Evolutionary conservation across 1,140 invertebrate genomes (phyloP).

Genomic region (Bradynema listronoti): DNA sequence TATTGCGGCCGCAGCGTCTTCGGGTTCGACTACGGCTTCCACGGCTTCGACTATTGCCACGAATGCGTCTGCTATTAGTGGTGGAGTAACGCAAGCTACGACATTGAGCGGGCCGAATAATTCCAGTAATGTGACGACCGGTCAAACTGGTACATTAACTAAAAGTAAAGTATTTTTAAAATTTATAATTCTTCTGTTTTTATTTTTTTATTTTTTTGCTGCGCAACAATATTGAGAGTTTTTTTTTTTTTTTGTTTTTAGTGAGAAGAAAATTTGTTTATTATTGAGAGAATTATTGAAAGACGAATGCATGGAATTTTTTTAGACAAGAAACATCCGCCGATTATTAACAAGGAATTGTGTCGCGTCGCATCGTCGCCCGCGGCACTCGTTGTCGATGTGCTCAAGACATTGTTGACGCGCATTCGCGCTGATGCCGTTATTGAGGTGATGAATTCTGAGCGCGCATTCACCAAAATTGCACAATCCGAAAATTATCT

Average conservation of each 20-base stretch:
- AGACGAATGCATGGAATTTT: constrained; percentile 7
- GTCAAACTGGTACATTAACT: too few species aligned
- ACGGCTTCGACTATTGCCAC: neutral
- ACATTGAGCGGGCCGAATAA: too few species aligned
- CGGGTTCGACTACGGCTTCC: neutral
- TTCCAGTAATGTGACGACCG: too few species aligned
- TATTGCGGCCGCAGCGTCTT: neutral
- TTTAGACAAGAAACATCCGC: constrained; percentile 15
- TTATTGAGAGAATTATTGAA: neutral
- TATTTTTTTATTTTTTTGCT: neutral
- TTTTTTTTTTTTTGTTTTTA: too few species aligned
- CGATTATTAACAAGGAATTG: constrained; percentile 49
- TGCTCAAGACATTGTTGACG: constrained; percentile 33
- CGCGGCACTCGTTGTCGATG: constrained; percentile 41
- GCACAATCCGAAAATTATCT: constrained; percentile 38
- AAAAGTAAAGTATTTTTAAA: too few species aligned
- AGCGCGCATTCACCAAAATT: constrained; percentile 52
- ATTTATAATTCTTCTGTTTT: neutral
- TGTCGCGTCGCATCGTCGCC: constrained; percentile 35
- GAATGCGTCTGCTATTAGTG: neutral
- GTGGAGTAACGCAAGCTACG: neutral
- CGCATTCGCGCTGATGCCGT: constrained; percentile 38
- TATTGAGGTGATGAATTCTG: constrained; percentile 54
- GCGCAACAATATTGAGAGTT: too few species aligned
- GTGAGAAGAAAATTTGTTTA: neutral